These are phyloP conservation scores for Mystacornis crossleyi DNA, from an alignment of 2,113 vertebrate genomes.

Conservation along the genomic window DNA sequence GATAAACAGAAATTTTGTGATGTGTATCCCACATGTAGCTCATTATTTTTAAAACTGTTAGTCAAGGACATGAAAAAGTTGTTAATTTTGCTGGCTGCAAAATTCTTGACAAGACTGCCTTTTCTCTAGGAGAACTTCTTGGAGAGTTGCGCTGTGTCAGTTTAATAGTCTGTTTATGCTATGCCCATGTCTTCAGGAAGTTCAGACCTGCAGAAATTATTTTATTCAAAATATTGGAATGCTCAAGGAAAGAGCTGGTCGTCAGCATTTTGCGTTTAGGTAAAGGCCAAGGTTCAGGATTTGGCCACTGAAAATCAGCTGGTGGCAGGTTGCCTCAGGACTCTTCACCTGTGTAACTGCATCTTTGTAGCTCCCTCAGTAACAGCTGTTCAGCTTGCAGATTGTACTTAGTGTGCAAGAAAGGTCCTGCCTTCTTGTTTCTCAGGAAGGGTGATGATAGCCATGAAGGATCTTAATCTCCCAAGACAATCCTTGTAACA, in stretches of 20 bases:
- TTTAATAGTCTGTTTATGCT: background rate
- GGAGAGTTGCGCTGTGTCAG: background rate
- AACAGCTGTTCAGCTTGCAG: background rate
- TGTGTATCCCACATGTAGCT: background rate
- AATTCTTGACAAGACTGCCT: background rate
- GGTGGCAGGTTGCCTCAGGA: accelerated
- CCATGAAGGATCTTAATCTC: background rate
- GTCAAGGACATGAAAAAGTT: background rate
- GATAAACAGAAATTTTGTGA: background rate
- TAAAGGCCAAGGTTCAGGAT: background rate
- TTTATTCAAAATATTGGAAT: background rate
- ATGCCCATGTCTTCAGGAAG: accelerated
- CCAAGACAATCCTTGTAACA: background rate
- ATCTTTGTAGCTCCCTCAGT: background rate
- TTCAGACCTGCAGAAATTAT: background rate
- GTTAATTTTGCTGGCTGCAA: background rate
- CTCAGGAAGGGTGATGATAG: background rate
- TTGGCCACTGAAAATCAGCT: background rate
- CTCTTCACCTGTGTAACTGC: background rate
- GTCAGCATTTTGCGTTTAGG: background rate
- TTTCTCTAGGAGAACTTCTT: background rate
- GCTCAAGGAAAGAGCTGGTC: background rate
- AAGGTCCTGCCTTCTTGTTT: background rate
- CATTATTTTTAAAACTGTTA: background rate
- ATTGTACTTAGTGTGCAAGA: background rate